Percentiles rank a stretch among this genome's conserved stretches.
Evolutionary conservation across 1,140 invertebrate species (phyloP).

Genomic region (Globodera rostochiensis): DNA sequence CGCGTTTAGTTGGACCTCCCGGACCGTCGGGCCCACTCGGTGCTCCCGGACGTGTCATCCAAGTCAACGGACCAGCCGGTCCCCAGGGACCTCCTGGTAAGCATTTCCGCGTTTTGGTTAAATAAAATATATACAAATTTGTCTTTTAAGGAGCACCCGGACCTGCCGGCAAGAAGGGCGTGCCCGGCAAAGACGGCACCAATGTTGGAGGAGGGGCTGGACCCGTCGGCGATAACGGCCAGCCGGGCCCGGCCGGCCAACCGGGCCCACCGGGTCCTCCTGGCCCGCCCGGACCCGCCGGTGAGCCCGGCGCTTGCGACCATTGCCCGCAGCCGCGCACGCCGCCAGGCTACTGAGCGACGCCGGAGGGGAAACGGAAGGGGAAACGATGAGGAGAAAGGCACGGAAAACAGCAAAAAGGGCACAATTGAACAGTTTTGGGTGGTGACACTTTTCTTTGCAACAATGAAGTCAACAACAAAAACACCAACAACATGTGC

Average conservation of each 20-base stretch:
- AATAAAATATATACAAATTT: background rate
- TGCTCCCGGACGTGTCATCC: slow-evolving; percentile 53
- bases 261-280: slow-evolving; percentile 54
- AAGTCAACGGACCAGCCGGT: slow-evolving; percentile 63
- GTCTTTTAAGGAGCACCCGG: slow-evolving; percentile 44
- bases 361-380: background rate
- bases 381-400: background rate
- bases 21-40: slow-evolving; percentile 57
- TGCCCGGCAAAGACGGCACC: slow-evolving; percentile 50
- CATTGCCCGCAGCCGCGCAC: slow-evolving; percentile 52
- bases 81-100: slow-evolving; percentile 44
- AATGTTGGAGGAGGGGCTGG: slow-evolving; percentile 43
- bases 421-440: background rate
- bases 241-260: slow-evolving; percentile 56
- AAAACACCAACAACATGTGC: background rate
- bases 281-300: slow-evolving; percentile 44
- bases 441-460: slow-evolving; percentile 6
- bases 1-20: slow-evolving; percentile 41
- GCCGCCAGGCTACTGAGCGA: slow-evolving; percentile 54
- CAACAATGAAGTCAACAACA: background rate
- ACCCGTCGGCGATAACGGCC: slow-evolving; percentile 43
- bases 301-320: slow-evolving; percentile 50
- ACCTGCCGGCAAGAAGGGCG: slow-evolving; percentile 51
- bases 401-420: background rate
- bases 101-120: background rate